A percentile compares a stretch with the other conserved stretches of the same genome.
Conservation (phyloP, 2,888 invertebrate genomes). For the Idaea aversata region DNA sequence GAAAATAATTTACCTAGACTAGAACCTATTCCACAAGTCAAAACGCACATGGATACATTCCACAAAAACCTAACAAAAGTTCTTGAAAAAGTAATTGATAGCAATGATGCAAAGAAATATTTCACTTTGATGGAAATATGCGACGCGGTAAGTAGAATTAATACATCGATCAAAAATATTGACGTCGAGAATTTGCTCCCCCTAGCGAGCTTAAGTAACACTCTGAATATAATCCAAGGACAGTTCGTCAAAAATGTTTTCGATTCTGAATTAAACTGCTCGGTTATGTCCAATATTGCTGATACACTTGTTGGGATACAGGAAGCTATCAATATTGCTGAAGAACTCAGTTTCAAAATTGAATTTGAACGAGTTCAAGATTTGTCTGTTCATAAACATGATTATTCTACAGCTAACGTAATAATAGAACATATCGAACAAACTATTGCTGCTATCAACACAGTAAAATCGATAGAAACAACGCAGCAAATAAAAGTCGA, state of each 20-base stretch:
- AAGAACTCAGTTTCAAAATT: slow-evolving; percentile 50
- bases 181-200: slow-evolving; percentile 49
- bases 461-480: slow-evolving; percentile 50
- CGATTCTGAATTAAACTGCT: slow-evolving; percentile 56
- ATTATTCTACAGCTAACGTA: slow-evolving; percentile 25
- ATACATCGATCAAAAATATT: slow-evolving; percentile 53
- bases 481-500: slow-evolving; percentile 37
- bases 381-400: slow-evolving; percentile 23
- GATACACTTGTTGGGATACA: slow-evolving; percentile 53
- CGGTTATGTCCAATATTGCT: slow-evolving; percentile 50
- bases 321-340: slow-evolving; percentile 56
- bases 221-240: slow-evolving; percentile 56
- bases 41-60: slow-evolving; percentile 55
- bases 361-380: slow-evolving; percentile 56
- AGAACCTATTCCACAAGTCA: slow-evolving; percentile 49
- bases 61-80: slow-evolving; percentile 78
- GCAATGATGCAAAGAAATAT: slow-evolving; percentile 67
- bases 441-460: slow-evolving; percentile 58
- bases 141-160: slow-evolving; percentile 60
- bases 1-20: slow-evolving; percentile 63
- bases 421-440: slow-evolving; percentile 60
- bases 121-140: slow-evolving; percentile 63
- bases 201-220: slow-evolving; percentile 59
- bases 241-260: slow-evolving; percentile 55
- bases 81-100: slow-evolving; percentile 79